These are phyloP conservation scores for Ciona savignyi DNA, from an alignment of 23 tunicate species.

Conservation along the genomic window DNA sequence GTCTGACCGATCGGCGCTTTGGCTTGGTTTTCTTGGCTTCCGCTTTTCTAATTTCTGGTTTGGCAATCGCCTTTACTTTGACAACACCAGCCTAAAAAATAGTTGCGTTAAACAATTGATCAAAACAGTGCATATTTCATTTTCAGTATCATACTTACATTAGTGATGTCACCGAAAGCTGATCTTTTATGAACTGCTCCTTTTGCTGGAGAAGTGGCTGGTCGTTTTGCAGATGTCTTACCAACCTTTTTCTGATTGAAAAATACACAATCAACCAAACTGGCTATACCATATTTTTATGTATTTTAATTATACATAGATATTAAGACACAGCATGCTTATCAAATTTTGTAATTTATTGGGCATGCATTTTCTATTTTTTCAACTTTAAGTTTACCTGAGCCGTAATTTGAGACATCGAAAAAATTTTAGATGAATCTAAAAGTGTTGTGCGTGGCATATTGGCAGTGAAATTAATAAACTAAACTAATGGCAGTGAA, in stretches of 20 bases:
- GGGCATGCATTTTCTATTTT: not conserved
- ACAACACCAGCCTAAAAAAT: slow-evolving; percentile 3
- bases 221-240: slow-evolving; percentile 44
- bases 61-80: not conserved
- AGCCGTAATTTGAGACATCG: not conserved
- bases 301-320: not conserved
- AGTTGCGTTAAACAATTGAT: not conserved
- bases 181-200: slow-evolving; percentile 56
- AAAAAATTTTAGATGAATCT: not conserved
- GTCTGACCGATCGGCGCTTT: not conserved
- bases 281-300: not conserved
- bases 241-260: not conserved
- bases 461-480: not conserved
- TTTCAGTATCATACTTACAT: slow-evolving; percentile 13
- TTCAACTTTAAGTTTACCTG: not conserved
- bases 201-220: slow-evolving; percentile 66
- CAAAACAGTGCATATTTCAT: not conserved
- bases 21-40: not conserved
- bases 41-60: not conserved
- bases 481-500: not conserved
- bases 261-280: not conserved
- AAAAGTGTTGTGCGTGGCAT: not conserved
- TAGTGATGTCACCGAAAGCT: slow-evolving; percentile 81
- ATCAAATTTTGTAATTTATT: not conserved
- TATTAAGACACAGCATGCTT: too few species aligned